Evolutionary conservation across 1,140 invertebrate species (phyloP).

Genomic region (Drosophila fuyamai): DNA sequence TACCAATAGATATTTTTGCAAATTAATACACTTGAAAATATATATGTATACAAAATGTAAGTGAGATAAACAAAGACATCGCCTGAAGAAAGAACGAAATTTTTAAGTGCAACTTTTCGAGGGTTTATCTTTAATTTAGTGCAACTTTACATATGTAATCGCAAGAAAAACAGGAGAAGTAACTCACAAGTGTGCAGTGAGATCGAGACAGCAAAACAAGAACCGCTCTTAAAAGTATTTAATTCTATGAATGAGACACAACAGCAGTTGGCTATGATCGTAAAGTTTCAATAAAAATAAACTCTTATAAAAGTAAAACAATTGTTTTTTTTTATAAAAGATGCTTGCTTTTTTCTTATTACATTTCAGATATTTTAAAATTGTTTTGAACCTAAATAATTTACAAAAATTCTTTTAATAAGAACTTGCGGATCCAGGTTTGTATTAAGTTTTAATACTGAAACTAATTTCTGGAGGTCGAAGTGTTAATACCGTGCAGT

Average conservation of each 20-base stretch:
- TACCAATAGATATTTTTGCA: constrained; percentile 82
- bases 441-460: too few species aligned
- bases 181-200: constrained; percentile 62
- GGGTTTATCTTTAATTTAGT: constrained; percentile 48
- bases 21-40: constrained; percentile 78
- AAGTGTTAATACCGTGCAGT: too few species aligned
- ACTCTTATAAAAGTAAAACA: constrained; percentile 65
- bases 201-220: constrained; percentile 33
- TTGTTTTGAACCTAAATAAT: too few species aligned
- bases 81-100: constrained; percentile 49
- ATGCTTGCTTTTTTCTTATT: neutral
- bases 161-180: constrained; percentile 22
- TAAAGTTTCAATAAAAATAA: constrained; percentile 80
- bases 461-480: too few species aligned
- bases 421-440: too few species aligned
- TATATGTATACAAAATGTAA: constrained; percentile 65
- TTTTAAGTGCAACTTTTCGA: constrained; percentile 67
- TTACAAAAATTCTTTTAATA: too few species aligned
- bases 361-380: too few species aligned
- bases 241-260: constrained; percentile 44
- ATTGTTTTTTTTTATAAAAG: constrained; percentile 2
- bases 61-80: constrained; percentile 54
- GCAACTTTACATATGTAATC: constrained; percentile 61
- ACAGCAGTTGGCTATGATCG: constrained; percentile 70
- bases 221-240: constrained; percentile 57